Percentiles rank a stretch among this genome's conserved stretches.
Conservation (phyloP, 2,888 invertebrate genomes). For the Choreutis nemorana region DNA sequence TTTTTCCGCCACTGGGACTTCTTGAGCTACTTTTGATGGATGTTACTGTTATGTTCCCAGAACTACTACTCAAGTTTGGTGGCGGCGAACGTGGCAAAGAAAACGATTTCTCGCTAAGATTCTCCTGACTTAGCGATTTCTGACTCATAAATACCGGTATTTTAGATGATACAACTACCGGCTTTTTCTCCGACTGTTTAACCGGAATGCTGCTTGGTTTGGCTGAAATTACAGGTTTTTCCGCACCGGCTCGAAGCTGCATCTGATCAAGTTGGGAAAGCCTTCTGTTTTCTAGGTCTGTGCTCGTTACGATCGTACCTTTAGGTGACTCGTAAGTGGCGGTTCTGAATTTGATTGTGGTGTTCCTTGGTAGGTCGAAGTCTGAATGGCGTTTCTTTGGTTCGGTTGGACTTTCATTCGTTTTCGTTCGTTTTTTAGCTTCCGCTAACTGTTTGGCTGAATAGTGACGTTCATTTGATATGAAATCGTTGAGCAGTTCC, state of each 20-base stretch:
- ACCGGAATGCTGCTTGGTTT: conserved; percentile 60
- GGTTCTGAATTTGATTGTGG: conserved; percentile 70
- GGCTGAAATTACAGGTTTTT: conserved; percentile 21
- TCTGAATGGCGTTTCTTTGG: conserved; percentile 61
- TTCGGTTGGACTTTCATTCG: conserved; percentile 34
- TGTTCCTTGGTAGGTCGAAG: conserved; percentile 59
- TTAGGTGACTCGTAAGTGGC: conserved; percentile 69
- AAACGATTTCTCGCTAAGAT: conserved; percentile 44
- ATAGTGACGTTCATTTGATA: conserved; percentile 50
- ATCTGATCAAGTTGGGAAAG: conserved; percentile 63
- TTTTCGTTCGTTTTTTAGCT: conserved; percentile 40
- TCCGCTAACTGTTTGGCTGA: conserved; percentile 48
- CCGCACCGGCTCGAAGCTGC: conserved; percentile 31
- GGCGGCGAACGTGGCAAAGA: conserved; percentile 50
- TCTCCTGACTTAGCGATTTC: conserved; percentile 60
- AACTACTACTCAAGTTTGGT: conserved; percentile 38
- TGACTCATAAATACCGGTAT: conserved; percentile 56
- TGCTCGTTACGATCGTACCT: conserved; percentile 60
- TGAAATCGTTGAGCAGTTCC: conserved; percentile 55
- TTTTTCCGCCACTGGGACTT: conserved; percentile 58
- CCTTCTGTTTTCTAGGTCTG: conserved; percentile 63
- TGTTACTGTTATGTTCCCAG: conserved; percentile 66
- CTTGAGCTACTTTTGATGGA: conserved; percentile 69
- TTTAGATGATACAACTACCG: conserved; percentile 48
- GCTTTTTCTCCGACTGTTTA: conserved; percentile 41